Conservation (phyloP, 2,888 invertebrate species). For the Oscheius myriophilus region DNA sequence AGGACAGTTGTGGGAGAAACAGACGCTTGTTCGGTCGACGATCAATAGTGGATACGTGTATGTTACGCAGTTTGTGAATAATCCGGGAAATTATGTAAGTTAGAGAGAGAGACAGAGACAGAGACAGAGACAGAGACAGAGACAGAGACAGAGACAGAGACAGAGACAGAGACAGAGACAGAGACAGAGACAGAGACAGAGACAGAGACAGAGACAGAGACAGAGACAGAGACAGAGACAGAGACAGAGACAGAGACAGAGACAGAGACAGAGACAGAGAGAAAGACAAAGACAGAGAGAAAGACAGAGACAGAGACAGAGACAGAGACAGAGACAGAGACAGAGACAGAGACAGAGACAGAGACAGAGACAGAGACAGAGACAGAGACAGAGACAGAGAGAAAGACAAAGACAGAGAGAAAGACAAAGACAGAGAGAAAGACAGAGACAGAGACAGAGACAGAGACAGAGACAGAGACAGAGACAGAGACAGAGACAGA, state of each 20-base stretch:
- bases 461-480: background rate
- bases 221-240: background rate
- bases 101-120: background rate
- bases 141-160: background rate
- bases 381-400: background rate
- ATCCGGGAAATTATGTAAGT: slow-evolving; percentile 70
- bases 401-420: no score
- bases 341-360: background rate
- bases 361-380: background rate
- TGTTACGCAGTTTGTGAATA: slow-evolving; percentile 70
- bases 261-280: background rate
- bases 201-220: slow-evolving; percentile 14
- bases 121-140: background rate
- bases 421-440: slow-evolving; percentile 26
- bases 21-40: slow-evolving; percentile 67
- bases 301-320: slow-evolving; percentile 26
- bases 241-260: background rate
- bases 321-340: background rate
- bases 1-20: slow-evolving; percentile 68
- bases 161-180: background rate
- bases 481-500: background rate
- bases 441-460: background rate
- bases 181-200: slow-evolving; percentile 6
- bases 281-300: background rate
- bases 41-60: slow-evolving; percentile 70